Conservation (phyloP, 2,797 vertebrate species). For the Artibeus jamaicensis region DNA sequence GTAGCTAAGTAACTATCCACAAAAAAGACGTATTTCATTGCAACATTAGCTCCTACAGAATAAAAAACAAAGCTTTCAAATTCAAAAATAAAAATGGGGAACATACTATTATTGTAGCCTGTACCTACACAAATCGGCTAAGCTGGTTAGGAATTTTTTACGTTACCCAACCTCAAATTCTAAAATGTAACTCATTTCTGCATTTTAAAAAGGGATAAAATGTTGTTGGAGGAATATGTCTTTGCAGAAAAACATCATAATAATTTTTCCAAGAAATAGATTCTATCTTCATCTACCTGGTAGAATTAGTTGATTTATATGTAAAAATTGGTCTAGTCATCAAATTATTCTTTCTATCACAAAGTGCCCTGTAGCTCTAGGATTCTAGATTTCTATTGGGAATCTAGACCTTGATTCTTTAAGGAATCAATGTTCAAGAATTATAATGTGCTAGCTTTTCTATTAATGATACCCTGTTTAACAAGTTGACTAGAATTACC, state of each 20-base stretch:
- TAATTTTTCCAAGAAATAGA: slow-evolving; percentile 26
- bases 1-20: background rate
- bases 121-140: background rate
- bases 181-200: background rate
- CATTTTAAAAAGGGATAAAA: background rate
- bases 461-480: background rate
- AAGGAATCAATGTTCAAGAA: background rate
- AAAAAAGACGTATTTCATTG: background rate
- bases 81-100: background rate
- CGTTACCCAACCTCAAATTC: background rate
- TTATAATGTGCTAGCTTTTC: background rate
- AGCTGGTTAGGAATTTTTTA: background rate
- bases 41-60: background rate
- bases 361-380: background rate
- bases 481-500: background rate
- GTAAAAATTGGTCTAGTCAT: background rate
- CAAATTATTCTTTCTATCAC: background rate
- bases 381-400: background rate
- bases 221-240: background rate
- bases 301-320: background rate
- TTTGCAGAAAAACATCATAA: slow-evolving; percentile 1
- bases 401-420: background rate
- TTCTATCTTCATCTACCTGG: background rate
- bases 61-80: slow-evolving; percentile 39
- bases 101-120: background rate